Percentiles rank a stretch among this genome's conserved stretches.
These are phyloP conservation scores for Lottia scabra DNA, from an alignment of 2,888 invertebrate genomes.

Conservation along the genomic window DNA sequence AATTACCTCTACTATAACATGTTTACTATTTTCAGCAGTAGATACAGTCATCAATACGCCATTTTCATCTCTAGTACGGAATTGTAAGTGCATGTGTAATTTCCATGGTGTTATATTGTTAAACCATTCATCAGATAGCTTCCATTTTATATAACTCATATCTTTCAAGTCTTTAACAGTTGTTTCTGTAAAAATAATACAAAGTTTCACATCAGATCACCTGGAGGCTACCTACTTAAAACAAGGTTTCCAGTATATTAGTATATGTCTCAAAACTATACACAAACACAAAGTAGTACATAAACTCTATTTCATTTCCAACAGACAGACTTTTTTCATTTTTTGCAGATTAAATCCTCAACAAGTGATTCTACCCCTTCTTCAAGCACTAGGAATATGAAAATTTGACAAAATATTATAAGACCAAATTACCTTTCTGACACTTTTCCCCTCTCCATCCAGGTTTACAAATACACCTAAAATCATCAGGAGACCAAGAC, in stretches of 20 bases:
- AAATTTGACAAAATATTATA: too few species aligned
- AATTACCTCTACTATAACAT: conserved; percentile 86
- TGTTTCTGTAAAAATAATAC: conserved; percentile 50
- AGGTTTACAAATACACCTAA: conserved; percentile 92
- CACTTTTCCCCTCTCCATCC: conserved; percentile 86
- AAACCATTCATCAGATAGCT: conserved; percentile 74
- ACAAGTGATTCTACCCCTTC: too few species aligned
- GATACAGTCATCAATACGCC: conserved; percentile 91
- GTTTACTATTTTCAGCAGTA: conserved; percentile 71
- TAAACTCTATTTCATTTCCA: too few species aligned
- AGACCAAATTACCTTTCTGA: conserved; percentile 52
- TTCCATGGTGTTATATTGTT: conserved; percentile 37
- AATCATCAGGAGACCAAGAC: conserved; percentile 73
- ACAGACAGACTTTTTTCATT: too few species aligned
- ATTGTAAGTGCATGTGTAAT: conserved; percentile 87
- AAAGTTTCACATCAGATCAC: too few species aligned
- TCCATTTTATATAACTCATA: conserved; percentile 97
- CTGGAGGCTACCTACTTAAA: too few species aligned
- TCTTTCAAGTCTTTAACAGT: conserved; percentile 81
- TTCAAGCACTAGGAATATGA: too few species aligned
- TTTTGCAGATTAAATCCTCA: too few species aligned
- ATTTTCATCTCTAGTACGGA: conserved; percentile 91
- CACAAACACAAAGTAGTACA: too few species aligned
- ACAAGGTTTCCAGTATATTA: too few species aligned
- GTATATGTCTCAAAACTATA: too few species aligned